Percentiles rank a stretch among this genome's conserved stretches.
phyloP scores from a whole-genome alignment of 2,888 invertebrate genomes.

The Agelastica alni region DNA sequence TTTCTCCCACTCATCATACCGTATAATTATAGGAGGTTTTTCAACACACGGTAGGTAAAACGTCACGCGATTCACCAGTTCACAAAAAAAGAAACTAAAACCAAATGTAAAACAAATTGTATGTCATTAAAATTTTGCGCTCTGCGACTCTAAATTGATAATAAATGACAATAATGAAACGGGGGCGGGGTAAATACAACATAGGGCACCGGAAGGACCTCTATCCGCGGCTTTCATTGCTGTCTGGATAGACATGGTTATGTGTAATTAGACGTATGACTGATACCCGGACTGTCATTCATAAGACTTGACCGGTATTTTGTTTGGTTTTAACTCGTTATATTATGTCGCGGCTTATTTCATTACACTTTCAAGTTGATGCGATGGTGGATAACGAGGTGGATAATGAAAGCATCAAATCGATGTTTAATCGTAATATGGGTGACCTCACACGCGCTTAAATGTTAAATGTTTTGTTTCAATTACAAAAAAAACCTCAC shows the following conservation, averaged over 20 bases:
- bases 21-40: slow-evolving; percentile 32
- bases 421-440: no score
- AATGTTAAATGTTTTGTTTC: no score
- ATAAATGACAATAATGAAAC: slow-evolving; percentile 58
- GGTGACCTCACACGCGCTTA: no score
- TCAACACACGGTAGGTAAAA: slow-evolving; percentile 29
- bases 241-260: slow-evolving; percentile 37
- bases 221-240: slow-evolving; percentile 45
- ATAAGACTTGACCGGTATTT: slow-evolving; percentile 13
- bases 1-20: slow-evolving; percentile 37
- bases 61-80: slow-evolving; percentile 44
- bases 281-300: slow-evolving; percentile 26
- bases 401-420: no score
- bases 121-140: slow-evolving; percentile 57
- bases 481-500: no score
- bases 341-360: no score
- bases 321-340: no score
- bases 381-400: no score
- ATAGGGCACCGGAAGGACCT: slow-evolving; percentile 51
- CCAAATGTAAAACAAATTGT: slow-evolving; percentile 55
- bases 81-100: slow-evolving; percentile 32
- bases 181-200: slow-evolving; percentile 52
- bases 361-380: no score
- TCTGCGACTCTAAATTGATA: slow-evolving; percentile 55
- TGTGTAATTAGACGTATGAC: slow-evolving; percentile 44